Evolutionary conservation across 2,888 invertebrate species (phyloP).

Genomic region (Sycophila texana): DNA sequence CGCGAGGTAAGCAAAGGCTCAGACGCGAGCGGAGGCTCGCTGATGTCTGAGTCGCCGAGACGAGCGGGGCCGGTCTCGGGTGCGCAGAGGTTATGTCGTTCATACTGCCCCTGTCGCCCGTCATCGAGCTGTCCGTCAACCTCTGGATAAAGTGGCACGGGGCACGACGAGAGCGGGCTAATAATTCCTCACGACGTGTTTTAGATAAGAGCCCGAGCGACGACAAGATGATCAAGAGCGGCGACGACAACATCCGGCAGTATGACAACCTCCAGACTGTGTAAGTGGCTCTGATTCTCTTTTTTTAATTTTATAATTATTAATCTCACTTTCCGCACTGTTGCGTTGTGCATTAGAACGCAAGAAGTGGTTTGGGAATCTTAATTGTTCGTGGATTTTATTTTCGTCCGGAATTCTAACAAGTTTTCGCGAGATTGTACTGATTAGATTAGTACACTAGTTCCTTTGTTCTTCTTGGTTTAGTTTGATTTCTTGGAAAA

Average conservation of each 20-base stretch:
- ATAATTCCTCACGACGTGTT: constrained; percentile 14
- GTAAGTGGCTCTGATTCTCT: constrained; percentile 58
- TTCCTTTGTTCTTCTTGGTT: neutral
- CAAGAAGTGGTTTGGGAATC: too few relatives aligned
- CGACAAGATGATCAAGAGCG: constrained; percentile 64
- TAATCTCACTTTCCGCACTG: too few relatives aligned
- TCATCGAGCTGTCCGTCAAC: neutral
- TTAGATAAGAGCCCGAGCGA: constrained; percentile 34
- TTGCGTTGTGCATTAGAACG: too few relatives aligned
- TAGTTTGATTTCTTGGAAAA: constrained; percentile 9
- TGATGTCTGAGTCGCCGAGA: too few relatives aligned
- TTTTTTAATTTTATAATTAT: too few relatives aligned
- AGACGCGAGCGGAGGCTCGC: too few relatives aligned
- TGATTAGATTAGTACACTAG: too few relatives aligned
- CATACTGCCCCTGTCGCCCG: neutral
- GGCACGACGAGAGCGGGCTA: neutral
- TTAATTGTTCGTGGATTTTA: too few relatives aligned
- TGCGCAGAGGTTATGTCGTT: constrained; percentile 16
- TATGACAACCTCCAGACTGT: constrained; percentile 61
- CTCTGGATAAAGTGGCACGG: neutral
- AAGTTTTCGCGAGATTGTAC: too few relatives aligned
- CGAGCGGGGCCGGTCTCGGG: neutral
- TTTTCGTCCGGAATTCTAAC: too few relatives aligned
- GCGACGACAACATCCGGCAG: constrained; percentile 63
- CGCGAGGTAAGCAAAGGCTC: too few relatives aligned